phyloP scores from a whole-genome alignment of 2,888 invertebrate species.

The Conops quadrifasciatus region DNA sequence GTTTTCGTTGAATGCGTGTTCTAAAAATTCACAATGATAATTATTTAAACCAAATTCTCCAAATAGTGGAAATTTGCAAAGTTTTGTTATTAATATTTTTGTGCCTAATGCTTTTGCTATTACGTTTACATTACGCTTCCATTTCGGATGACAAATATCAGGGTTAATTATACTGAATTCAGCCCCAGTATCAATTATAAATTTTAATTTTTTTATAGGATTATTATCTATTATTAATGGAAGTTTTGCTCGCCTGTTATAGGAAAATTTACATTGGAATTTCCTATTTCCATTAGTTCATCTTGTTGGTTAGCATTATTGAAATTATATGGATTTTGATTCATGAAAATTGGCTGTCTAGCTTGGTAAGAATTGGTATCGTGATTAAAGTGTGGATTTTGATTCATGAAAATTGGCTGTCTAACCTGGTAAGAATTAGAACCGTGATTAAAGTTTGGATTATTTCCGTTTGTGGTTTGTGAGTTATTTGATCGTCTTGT shows the following conservation, averaged over 20 bases:
- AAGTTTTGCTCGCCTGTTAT: slow-evolving; percentile 34
- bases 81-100: slow-evolving; percentile 33
- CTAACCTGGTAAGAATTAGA: not conserved
- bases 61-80: too few relatives aligned
- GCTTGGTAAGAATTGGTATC: not conserved
- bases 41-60: slow-evolving; percentile 33
- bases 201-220: slow-evolving; percentile 40
- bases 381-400: not conserved
- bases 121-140: slow-evolving; percentile 32
- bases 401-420: not conserved
- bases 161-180: slow-evolving; percentile 36
- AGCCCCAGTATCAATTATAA: slow-evolving; percentile 39
- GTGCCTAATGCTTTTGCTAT: slow-evolving; percentile 26
- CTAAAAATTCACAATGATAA: slow-evolving; percentile 30
- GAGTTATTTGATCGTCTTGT: too few relatives aligned
- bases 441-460: not conserved
- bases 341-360: not conserved
- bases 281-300: slow-evolving; percentile 40
- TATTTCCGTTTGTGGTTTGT: too few relatives aligned
- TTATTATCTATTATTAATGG: too few relatives aligned
- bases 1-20: slow-evolving; percentile 34
- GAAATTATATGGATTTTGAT: not conserved
- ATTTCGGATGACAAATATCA: slow-evolving; percentile 33
- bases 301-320: slow-evolving; percentile 10
- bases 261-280: slow-evolving; percentile 31